Conservation (phyloP, 2,888 invertebrate genomes). For the Sussaba pulchella region DNA sequence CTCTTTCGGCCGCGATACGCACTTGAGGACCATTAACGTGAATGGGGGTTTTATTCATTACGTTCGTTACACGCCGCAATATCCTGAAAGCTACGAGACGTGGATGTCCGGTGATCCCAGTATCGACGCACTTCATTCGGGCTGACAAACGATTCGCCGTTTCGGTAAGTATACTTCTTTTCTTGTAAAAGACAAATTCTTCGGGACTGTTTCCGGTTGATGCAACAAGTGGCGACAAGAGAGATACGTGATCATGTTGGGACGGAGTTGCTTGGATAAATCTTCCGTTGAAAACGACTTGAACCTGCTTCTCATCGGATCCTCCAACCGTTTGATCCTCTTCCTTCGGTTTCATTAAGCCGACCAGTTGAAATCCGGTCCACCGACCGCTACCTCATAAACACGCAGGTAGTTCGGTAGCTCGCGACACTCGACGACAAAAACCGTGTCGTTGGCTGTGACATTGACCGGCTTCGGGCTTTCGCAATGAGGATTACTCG, state of each 20-base stretch:
- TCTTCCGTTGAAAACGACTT: not conserved
- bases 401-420: not conserved
- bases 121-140: not conserved
- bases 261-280: not conserved
- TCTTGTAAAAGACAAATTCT: too few species aligned
- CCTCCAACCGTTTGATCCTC: not conserved
- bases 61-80: conserved; percentile 8
- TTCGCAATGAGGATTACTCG: conserved; percentile 21
- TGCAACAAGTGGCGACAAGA: too few species aligned
- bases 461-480: not conserved
- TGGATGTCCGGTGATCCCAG: not conserved
- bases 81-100: not conserved
- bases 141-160: not conserved
- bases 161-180: too few species aligned
- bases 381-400: conserved; percentile 10
- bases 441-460: not conserved
- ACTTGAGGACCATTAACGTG: not conserved
- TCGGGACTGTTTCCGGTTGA: too few species aligned
- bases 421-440: conserved; percentile 15
- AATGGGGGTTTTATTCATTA: too few species aligned
- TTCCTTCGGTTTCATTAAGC: conserved; percentile 5
- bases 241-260: too few species aligned
- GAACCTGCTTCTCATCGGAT: too few species aligned
- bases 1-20: not conserved
- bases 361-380: conserved; percentile 7